Percentiles rank a stretch among this genome's conserved stretches.
These are phyloP conservation scores for Penaeus vannamei DNA, from an alignment of 1,140 invertebrate genomes.

Conservation along the genomic window DNA sequence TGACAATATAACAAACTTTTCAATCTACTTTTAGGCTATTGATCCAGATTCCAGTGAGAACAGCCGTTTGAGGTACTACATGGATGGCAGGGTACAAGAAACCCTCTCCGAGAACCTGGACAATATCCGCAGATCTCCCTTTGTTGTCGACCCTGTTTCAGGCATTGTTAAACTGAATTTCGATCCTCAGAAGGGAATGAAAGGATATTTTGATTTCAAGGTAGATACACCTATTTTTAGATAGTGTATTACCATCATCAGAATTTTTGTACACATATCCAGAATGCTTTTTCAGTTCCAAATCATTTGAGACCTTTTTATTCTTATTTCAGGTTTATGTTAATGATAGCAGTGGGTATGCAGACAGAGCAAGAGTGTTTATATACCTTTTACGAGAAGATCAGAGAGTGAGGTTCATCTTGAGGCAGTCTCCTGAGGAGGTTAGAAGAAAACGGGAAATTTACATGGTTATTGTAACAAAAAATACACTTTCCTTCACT, in stretches of 20 bases:
- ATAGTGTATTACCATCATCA: background rate
- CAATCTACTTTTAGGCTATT: conserved; percentile 76
- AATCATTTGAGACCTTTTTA: conserved; percentile 39
- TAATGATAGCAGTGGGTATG: conserved; percentile 56
- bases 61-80: conserved; percentile 83
- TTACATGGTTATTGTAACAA: conserved; percentile 2
- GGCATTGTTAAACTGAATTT: conserved; percentile 92
- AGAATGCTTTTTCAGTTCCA: conserved; percentile 1
- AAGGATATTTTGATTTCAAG: conserved; percentile 95
- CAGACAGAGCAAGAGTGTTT: conserved; percentile 84
- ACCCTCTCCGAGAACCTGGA: conserved; percentile 90
- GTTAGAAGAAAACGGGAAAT: conserved; percentile 75
- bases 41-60: conserved; percentile 86
- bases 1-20: too few species aligned
- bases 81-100: conserved; percentile 82
- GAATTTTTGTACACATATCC: background rate
- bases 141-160: conserved; percentile 84
- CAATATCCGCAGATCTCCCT: conserved; percentile 83
- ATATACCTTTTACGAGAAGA: conserved; percentile 94
- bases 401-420: conserved; percentile 91
- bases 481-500: background rate
- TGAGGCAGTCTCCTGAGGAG: conserved; percentile 90
- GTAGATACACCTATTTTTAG: conserved; percentile 72
- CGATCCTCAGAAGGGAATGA: conserved; percentile 96
- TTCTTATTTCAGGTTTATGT: conserved; percentile 58